These are phyloP conservation scores for Trididemnum clinides DNA, from an alignment of 23 tunicate species.

Conservation along the genomic window DNA sequence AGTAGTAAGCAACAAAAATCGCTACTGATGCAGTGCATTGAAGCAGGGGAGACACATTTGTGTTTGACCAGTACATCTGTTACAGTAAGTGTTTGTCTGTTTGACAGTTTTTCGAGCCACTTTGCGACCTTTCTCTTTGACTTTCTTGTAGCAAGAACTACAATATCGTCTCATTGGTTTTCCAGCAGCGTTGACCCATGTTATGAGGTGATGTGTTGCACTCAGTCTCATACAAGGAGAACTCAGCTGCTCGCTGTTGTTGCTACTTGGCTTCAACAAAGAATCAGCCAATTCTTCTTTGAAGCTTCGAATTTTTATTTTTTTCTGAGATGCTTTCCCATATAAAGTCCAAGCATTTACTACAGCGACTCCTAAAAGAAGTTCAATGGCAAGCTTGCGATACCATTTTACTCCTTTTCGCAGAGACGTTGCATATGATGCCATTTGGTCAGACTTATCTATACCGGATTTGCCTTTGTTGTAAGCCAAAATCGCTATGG, in stretches of 20 bases:
- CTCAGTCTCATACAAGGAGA: constrained; percentile 14
- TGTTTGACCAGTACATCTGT: constrained; percentile 22
- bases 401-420: constrained; percentile 44
- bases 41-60: constrained; percentile 24
- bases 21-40: constrained; percentile 16
- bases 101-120: constrained; percentile 31
- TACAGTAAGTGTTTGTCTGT: too few relatives aligned
- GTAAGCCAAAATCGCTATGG: constrained; percentile 22
- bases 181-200: not conserved
- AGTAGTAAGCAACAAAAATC: constrained; percentile 10
- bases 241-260: not conserved
- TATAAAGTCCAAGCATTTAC: constrained; percentile 17
- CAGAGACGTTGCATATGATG: constrained; percentile 26
- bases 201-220: constrained; percentile 11
- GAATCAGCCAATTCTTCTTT: constrained; percentile 27
- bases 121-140: not conserved
- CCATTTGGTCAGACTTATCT: constrained; percentile 31
- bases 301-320: constrained; percentile 24
- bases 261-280: constrained; percentile 13
- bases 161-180: constrained; percentile 13
- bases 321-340: constrained; percentile 14
- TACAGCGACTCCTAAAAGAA: constrained; percentile 18
- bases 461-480: constrained; percentile 31
- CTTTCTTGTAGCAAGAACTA: constrained; percentile 3
- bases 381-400: constrained; percentile 20